A percentile compares a stretch with the other conserved stretches of the same genome.
phyloP scores from a whole-genome alignment of 1,140 invertebrate species.

The Drosophila trapezifrons region DNA sequence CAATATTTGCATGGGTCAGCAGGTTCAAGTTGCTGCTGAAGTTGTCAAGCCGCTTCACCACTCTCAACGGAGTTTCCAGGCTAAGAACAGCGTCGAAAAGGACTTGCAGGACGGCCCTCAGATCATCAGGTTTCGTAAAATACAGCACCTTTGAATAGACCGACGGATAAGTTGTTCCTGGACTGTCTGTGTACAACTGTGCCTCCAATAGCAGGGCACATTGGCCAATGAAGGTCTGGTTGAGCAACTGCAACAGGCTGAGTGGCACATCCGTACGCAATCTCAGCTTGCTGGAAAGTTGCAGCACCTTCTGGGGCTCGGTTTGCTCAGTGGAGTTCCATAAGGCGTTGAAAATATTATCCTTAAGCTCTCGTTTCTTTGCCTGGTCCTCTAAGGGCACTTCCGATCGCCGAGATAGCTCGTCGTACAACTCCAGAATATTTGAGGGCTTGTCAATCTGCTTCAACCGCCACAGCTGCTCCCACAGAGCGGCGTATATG shows the following conservation, averaged over 20 bases:
- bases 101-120: constrained; percentile 51
- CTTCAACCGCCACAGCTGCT: background rate
- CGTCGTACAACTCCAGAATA: background rate
- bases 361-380: constrained; percentile 44
- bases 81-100: constrained; percentile 51
- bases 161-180: constrained; percentile 26
- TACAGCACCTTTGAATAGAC: constrained; percentile 22
- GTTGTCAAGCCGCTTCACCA: constrained; percentile 57
- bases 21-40: constrained; percentile 43
- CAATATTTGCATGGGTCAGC: constrained; percentile 51
- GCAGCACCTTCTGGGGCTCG: constrained; percentile 42
- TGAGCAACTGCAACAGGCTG: constrained; percentile 5
- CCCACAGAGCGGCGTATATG: constrained; percentile 4
- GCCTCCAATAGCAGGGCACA: constrained; percentile 58
- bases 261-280: constrained; percentile 28
- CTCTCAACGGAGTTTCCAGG: constrained; percentile 49
- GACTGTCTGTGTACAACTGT: constrained; percentile 56
- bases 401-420: background rate
- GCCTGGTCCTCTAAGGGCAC: background rate
- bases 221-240: constrained; percentile 31
- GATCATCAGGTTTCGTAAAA: no score
- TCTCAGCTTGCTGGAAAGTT: constrained; percentile 46
- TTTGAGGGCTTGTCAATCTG: background rate
- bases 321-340: constrained; percentile 61
- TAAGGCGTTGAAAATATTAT: constrained; percentile 53